A percentile compares a stretch with the other conserved stretches of the same genome.
Evolutionary conservation across 2,797 vertebrate genomes (phyloP).

Genomic region (Thamnophis elegans): DNA sequence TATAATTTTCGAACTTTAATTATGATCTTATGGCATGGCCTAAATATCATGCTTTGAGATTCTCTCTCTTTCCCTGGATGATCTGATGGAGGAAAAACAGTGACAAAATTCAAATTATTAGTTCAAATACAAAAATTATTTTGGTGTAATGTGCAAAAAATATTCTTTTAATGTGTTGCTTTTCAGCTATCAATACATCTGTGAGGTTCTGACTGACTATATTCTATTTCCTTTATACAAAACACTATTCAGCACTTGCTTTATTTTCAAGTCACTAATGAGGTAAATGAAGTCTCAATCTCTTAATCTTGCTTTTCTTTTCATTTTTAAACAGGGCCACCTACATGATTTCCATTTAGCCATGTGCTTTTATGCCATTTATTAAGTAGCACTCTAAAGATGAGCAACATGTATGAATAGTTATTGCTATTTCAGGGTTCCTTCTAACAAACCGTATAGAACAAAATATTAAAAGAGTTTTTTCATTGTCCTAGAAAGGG

Average conservation of each 20-base stretch:
- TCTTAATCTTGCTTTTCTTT: conserved; percentile 28
- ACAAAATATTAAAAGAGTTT: not conserved
- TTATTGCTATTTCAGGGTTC: rapidly evolving
- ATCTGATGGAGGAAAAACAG: conserved; percentile 19
- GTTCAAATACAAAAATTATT: conserved; percentile 26
- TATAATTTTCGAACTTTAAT: conserved; percentile 74
- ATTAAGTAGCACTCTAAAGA: not conserved
- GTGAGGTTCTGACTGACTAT: conserved; percentile 22
- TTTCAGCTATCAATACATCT: conserved; percentile 22
- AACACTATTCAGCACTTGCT: not conserved
- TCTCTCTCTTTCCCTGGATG: conserved; percentile 36
- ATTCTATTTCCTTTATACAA: conserved; percentile 8
- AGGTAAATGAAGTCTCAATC: conserved; percentile 18
- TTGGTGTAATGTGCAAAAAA: conserved; percentile 26
- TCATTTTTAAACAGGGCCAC: not conserved
- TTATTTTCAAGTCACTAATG: conserved; percentile 23
- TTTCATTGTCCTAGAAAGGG: not conserved
- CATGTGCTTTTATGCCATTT: not conserved
- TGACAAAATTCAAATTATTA: conserved; percentile 17
- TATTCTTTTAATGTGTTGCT: conserved; percentile 32
- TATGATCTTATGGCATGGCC: conserved; percentile 65
- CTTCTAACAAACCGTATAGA: not conserved
- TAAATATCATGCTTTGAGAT: conserved; percentile 49
- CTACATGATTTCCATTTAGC: conserved; percentile 35
- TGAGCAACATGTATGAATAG: too few species aligned